Evolutionary conservation across 2,888 invertebrate genomes (phyloP).

Genomic region (Yponomeuta malinellus): DNA sequence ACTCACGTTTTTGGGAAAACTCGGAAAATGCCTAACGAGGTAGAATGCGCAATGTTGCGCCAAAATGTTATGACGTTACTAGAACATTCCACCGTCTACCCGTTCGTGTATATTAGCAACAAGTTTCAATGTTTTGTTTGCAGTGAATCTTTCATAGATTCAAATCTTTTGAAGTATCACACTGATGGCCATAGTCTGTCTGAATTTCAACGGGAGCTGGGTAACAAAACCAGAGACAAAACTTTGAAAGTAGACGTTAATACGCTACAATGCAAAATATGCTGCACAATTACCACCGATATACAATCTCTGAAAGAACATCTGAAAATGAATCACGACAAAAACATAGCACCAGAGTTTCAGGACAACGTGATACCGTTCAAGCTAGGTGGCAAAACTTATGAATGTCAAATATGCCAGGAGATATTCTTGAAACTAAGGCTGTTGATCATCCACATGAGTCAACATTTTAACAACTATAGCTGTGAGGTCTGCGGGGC

Average conservation of each 20-base stretch:
- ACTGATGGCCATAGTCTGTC: constrained; percentile 34
- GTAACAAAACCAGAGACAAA: constrained; percentile 41
- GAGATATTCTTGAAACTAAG: constrained; percentile 45
- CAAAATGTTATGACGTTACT: constrained; percentile 47
- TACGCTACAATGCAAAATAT: constrained; percentile 47
- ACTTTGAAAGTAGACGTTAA: constrained; percentile 53
- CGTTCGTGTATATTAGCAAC: constrained; percentile 47
- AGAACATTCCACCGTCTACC: constrained; percentile 49
- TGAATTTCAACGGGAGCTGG: constrained; percentile 40
- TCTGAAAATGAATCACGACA: constrained; percentile 38
- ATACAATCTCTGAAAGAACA: constrained; percentile 44
- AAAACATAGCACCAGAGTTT: constrained; percentile 34
- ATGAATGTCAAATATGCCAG: constrained; percentile 52
- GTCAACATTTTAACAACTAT: constrained; percentile 55
- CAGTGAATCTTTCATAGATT: constrained; percentile 35
- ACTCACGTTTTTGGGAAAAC: constrained; percentile 18
- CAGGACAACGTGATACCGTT: constrained; percentile 57
- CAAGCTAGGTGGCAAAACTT: constrained; percentile 40
- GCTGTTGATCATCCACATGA: constrained; percentile 57
- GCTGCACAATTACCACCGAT: constrained; percentile 30
- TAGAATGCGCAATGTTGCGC: constrained; percentile 36
- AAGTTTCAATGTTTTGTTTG: constrained; percentile 59
- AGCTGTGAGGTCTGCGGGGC: constrained; percentile 59
- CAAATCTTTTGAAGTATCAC: constrained; percentile 40
- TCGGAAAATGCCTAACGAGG: constrained; percentile 23